Evolutionary conservation across 2,113 vertebrate species (phyloP).

Genomic region (Numida meleagris): DNA sequence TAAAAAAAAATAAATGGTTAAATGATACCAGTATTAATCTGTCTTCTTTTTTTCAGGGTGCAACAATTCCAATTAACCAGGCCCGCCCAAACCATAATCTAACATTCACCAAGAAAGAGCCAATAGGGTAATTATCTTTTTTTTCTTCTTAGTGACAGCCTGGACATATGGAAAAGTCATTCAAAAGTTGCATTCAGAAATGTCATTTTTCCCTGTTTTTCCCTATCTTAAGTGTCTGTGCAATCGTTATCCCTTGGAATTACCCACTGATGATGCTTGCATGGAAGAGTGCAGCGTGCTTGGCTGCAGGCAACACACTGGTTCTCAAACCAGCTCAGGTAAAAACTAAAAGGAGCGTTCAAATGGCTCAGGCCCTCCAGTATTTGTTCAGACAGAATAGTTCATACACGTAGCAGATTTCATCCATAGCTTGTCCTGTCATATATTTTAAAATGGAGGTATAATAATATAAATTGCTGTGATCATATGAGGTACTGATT

Average conservation of each 20-base stretch:
- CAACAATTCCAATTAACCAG: constrained; percentile 88
- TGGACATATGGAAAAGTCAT: not conserved
- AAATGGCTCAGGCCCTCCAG: not conserved
- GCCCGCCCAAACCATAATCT: constrained; percentile 85
- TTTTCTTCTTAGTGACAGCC: not conserved
- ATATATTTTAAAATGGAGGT: not conserved
- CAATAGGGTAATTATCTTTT: constrained; percentile 79
- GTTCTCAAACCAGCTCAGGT: constrained; percentile 88
- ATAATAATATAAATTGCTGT: not conserved
- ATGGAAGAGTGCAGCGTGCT: constrained; percentile 84
- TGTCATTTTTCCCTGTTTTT: not conserved
- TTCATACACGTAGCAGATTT: not conserved
- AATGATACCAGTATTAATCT: not conserved
- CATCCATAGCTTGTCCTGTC: not conserved
- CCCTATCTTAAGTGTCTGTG: constrained; percentile 77
- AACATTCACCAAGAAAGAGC: constrained; percentile 87
- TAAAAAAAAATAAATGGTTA: not conserved
- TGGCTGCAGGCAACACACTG: constrained; percentile 85
- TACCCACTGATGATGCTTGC: constrained; percentile 89
- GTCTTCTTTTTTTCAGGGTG: constrained; percentile 72
- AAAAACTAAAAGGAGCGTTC: not conserved
- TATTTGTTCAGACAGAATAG: not conserved
- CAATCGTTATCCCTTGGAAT: constrained; percentile 88
- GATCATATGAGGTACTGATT: not conserved
- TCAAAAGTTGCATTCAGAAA: not conserved